phyloP scores from a whole-genome alignment of 2,888 invertebrate genomes.

The Folsomia candida region DNA sequence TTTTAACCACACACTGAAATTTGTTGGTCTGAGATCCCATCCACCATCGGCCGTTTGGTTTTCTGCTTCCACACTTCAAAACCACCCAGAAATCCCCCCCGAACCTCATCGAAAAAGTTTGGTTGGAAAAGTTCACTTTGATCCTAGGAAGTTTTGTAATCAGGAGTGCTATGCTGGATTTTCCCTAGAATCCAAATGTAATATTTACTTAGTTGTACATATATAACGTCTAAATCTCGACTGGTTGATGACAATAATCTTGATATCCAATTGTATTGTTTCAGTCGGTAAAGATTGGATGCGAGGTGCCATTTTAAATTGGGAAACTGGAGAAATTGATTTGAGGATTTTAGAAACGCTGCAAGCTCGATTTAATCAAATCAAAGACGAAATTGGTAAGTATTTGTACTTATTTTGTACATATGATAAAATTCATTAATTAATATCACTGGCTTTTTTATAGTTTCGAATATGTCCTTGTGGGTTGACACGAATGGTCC shows the following conservation, averaged over 20 bases:
- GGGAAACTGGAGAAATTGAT: constrained; percentile 47
- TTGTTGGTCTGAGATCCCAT: constrained; percentile 56
- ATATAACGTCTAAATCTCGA: not conserved
- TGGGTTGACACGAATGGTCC: constrained; percentile 48
- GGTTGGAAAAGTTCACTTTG: constrained; percentile 65
- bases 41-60: constrained; percentile 56
- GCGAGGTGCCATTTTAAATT: constrained; percentile 35
- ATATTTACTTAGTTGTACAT: constrained; percentile 13
- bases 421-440: not conserved
- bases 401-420: constrained; percentile 2
- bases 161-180: constrained; percentile 76
- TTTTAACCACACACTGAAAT: constrained; percentile 74
- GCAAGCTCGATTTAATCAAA: constrained; percentile 45
- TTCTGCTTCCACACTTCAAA: constrained; percentile 40
- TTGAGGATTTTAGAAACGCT: constrained; percentile 40
- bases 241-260: not conserved
- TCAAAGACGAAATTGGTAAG: constrained; percentile 46
- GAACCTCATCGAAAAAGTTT: constrained; percentile 52
- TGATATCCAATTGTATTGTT: no score
- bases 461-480: constrained; percentile 51
- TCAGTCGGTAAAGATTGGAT: constrained; percentile 47
- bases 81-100: constrained; percentile 41
- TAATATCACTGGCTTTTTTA: constrained; percentile 13
- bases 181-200: constrained; percentile 65
- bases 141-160: constrained; percentile 69